Base-by-base conservation (phyloP, 2,113 vertebrate species). In the Miniopterus natalensis region DNA sequence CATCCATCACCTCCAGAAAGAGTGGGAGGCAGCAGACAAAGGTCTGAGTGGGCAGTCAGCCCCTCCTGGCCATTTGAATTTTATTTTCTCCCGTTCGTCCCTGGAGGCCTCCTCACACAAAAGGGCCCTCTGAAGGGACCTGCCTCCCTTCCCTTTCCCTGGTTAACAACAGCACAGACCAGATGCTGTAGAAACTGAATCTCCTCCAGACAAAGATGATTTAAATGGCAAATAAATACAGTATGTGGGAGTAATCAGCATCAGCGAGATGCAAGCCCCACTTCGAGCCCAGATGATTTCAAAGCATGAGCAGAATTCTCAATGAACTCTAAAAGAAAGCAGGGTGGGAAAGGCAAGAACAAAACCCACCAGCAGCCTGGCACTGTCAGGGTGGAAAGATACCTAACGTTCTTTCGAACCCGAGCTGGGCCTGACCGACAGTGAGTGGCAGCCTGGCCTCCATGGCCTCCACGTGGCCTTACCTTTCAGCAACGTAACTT, bases 221-320 rank as follows among this genome's bases (percentile, higher is more conserved):
- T 98, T 98, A 98, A 98, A 98, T 27, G 47, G 97, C 98, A 98
- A 97, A 98, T 98, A 98, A 98, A 98, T 98, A 98, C 85, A 97
- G 96, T 94, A 88, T 9, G 97, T 97, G 97, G 98, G 98, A 95
- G 96, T 97, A 94, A 98, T 98, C 97, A 98, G 98, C 98, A 98
- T 97, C 36, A 66, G 98, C 29, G 74, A 95, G 95, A 97, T 11
- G 65, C 92, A 97, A 95, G 94, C 95, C 25, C 0, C 96, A 59
- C 93, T 98, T 97, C 29, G 59, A 97, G 98, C 91, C 93, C 96
- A 96, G 93, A 66, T 96, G 97, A 97, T 97, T 98, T 97, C 95
- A 98, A 97, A 97, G 97, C 97, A 90, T 0, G 11, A 97, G 95
- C 47, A 96, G 96, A 98, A 97, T 75, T 96, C 97, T 74, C 96